Conservation (phyloP, 2,113 vertebrate genomes). For the Ondatra zibethicus region DNA sequence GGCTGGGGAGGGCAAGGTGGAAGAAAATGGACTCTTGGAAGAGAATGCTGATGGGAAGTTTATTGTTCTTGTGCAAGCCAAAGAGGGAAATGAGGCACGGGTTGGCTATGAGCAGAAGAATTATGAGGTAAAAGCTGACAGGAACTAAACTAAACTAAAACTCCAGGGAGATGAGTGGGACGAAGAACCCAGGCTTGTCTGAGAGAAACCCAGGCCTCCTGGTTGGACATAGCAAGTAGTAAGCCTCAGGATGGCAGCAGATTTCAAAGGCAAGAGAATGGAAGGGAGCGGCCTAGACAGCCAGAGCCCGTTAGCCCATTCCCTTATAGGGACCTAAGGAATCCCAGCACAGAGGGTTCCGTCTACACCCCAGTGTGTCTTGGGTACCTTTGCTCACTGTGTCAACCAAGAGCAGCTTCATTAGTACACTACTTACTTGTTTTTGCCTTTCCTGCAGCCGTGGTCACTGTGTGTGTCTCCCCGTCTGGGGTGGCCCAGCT, state of each 20-base stretch:
- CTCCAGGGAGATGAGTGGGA: background rate
- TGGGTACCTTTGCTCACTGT: background rate
- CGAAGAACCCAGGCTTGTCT: background rate
- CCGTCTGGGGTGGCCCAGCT: background rate
- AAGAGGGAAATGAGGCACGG: background rate
- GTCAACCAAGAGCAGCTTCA: background rate
- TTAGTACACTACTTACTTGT: background rate
- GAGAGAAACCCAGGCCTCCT: background rate
- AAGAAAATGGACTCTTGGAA: background rate
- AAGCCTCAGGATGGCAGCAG: background rate
- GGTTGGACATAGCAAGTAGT: background rate
- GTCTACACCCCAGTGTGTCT: background rate
- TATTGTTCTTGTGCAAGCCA: background rate
- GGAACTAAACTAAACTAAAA: background rate
- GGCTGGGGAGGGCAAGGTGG: background rate
- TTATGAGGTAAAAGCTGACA: background rate
- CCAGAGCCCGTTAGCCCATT: background rate
- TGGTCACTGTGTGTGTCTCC: background rate
- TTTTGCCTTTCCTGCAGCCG: background rate
- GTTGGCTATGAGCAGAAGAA: background rate
- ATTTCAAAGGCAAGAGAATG: background rate
- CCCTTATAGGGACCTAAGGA: background rate
- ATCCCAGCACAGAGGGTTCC: rapidly evolving
- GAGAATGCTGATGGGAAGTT: background rate
- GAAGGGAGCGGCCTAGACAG: background rate